Evolutionary conservation across 2,888 invertebrate species (phyloP).

Genomic region (Archips crataeganus): DNA sequence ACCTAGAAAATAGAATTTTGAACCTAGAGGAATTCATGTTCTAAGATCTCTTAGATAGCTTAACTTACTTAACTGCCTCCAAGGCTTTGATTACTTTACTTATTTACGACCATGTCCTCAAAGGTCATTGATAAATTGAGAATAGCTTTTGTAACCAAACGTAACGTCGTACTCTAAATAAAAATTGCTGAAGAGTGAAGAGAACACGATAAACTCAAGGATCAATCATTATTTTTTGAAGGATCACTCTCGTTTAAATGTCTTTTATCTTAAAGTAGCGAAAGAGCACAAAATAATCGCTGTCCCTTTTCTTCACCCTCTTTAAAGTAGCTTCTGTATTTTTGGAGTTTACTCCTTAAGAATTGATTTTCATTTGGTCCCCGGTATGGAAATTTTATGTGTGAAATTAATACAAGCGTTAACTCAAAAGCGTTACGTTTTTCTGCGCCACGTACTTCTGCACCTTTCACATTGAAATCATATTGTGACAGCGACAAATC

Average conservation of each 20-base stretch:
- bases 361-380: too few relatives aligned
- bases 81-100: background rate
- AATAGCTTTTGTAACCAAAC: slow-evolving; percentile 1
- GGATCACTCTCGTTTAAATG: slow-evolving; percentile 25
- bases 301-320: slow-evolving; percentile 1
- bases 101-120: background rate
- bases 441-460: too few relatives aligned
- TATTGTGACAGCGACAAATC: too few relatives aligned
- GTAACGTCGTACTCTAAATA: slow-evolving; percentile 14
- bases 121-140: background rate
- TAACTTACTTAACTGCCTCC: background rate
- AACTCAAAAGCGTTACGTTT: too few relatives aligned
- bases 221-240: slow-evolving; percentile 30
- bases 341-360: background rate
- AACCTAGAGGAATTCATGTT: too few relatives aligned
- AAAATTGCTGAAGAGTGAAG: slow-evolving; percentile 14
- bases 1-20: too few relatives aligned
- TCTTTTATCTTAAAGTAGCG: slow-evolving; percentile 11
- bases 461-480: too few relatives aligned
- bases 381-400: too few relatives aligned
- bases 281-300: slow-evolving; percentile 17
- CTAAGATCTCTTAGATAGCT: too few relatives aligned
- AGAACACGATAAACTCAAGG: slow-evolving; percentile 23
- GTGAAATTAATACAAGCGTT: too few relatives aligned
- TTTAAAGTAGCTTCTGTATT: background rate